Evolutionary conservation across 1,140 invertebrate genomes (phyloP).

Genomic region (Trachelipus rathkii): DNA sequence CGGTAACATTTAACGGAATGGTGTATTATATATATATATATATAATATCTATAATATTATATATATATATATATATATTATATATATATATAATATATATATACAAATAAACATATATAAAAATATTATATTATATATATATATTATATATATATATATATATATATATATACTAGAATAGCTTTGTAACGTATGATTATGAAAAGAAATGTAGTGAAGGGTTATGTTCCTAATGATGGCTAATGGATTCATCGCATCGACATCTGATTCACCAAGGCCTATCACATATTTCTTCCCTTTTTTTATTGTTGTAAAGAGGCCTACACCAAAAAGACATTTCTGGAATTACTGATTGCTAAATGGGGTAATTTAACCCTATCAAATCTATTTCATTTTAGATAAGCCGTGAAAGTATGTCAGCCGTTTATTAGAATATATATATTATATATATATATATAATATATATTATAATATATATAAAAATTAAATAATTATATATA

Average conservation of each 20-base stretch:
- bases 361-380: neutral
- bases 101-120: too few species aligned
- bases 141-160: too few species aligned
- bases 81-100: too few species aligned
- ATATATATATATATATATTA: too few species aligned
- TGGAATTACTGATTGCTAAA: neutral
- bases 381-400: conserved; percentile 4
- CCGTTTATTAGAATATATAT: neutral
- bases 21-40: too few species aligned
- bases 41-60: too few species aligned
- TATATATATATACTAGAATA: too few species aligned
- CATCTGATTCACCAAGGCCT: neutral
- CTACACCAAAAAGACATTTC: neutral
- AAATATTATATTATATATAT: too few species aligned
- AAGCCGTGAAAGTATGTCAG: neutral
- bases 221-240: neutral
- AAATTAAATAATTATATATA: neutral
- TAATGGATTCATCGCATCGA: neutral
- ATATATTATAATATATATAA: conserved; percentile 15
- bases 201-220: too few species aligned
- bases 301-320: neutral
- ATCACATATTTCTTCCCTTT: neutral
- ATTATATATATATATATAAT: conserved; percentile 11
- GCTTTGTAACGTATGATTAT: too few species aligned
- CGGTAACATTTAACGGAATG: too few species aligned